Percentiles rank a stretch among this genome's conserved stretches.
Conservation (phyloP, 2,797 vertebrate species). For the Helarctos malayanus region DNA sequence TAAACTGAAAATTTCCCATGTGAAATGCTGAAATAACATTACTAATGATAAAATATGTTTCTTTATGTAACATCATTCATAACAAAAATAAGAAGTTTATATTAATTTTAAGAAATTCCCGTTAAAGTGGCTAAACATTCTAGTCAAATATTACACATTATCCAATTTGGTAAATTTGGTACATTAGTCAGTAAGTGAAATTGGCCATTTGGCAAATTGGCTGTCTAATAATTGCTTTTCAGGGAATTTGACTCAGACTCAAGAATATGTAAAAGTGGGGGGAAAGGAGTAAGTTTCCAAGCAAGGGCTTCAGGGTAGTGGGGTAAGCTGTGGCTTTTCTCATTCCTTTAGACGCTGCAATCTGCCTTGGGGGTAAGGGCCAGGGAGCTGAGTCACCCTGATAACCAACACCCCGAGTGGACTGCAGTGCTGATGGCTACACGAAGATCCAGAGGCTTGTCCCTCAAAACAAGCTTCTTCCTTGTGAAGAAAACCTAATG, state of each 20-base stretch:
- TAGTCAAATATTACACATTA: background rate
- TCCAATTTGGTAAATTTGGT: background rate
- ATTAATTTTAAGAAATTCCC: conserved; percentile 15
- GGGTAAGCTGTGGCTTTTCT: background rate
- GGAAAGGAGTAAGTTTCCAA: background rate
- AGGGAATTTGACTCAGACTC: background rate
- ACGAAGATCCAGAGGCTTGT: background rate
- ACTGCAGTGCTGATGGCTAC: background rate
- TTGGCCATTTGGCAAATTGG: conserved; percentile 8
- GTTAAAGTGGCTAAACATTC: background rate
- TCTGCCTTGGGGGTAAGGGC: background rate
- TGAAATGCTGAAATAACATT: conserved; percentile 14
- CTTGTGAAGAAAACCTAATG: conserved; percentile 7
- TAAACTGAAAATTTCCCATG: background rate
- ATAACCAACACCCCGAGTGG: background rate
- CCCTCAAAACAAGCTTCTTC: background rate
- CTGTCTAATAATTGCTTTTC: conserved; percentile 16
- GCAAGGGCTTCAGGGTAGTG: background rate
- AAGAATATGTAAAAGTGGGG: background rate
- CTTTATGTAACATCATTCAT: background rate
- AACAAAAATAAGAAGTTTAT: conserved; percentile 35
- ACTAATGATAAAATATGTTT: conserved; percentile 35
- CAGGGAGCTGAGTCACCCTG: background rate
- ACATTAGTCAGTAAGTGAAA: conserved; percentile 1
- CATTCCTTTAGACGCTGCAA: background rate